phyloP scores from a whole-genome alignment of 2,797 vertebrate species.

The Pachyuromys duprasi region DNA sequence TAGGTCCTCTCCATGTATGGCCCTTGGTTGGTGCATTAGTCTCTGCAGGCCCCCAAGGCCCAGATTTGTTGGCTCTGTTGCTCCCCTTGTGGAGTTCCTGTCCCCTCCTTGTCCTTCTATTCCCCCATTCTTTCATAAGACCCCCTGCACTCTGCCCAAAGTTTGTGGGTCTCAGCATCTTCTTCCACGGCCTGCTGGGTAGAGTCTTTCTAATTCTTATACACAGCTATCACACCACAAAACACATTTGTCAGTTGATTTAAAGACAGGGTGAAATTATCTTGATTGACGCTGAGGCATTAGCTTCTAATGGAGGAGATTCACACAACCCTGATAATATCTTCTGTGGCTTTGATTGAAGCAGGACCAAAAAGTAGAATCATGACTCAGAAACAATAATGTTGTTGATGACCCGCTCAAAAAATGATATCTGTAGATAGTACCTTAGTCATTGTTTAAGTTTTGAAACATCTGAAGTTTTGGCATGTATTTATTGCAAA shows the following conservation, averaged over 20 bases:
- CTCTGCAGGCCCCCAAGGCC: too few species aligned
- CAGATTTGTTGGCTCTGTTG: too few species aligned
- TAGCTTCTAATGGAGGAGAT: neutral
- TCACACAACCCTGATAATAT: neutral
- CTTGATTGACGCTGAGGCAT: neutral
- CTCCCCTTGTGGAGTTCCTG: too few species aligned
- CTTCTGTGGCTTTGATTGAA: neutral
- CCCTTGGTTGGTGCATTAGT: too few species aligned
- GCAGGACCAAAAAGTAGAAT: neutral
- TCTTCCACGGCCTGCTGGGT: too few species aligned
- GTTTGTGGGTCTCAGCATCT: too few species aligned
- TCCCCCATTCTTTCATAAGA: too few species aligned
- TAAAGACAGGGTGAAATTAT: neutral
- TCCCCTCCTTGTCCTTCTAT: too few species aligned
- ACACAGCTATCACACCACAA: neutral
- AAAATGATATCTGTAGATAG: neutral
- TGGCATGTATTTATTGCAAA: slow-evolving; percentile 6
- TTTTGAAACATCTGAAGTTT: slow-evolving; percentile 8
- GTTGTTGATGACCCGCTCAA: neutral
- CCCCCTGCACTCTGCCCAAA: too few species aligned
- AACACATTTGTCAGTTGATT: neutral
- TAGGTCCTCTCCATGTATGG: too few species aligned
- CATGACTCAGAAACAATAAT: neutral
- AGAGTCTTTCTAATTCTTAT: too few species aligned
- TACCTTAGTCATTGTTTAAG: neutral